Evolutionary conservation across 1,140 invertebrate species (phyloP), one percentile per base, ranked within the genome.

Genomic region (Drosophila watanabei): DNA sequence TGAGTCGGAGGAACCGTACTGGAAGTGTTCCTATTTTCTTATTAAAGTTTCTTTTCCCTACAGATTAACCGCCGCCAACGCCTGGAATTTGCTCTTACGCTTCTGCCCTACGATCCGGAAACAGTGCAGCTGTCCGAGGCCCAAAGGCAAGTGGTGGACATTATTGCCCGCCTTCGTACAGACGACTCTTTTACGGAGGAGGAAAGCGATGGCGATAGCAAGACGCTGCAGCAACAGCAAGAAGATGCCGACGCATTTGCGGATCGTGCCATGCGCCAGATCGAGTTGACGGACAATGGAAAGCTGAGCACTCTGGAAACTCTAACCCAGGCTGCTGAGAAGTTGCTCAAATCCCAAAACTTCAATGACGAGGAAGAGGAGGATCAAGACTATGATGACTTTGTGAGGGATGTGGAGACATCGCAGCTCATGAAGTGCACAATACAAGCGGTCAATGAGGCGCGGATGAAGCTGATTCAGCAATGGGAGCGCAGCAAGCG

Each of bases 401-500:
- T 48, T 32, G 41, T 58, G 13, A 16, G 61, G 10, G 71, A 77
- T 41, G 76, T 52, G 35, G 81, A 85, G 16, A 32, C 18, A 9
- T 56, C 63, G 1, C 48, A 69, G 16, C 58, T 86, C 6, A 56
- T 87, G 63, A 49, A 63, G 43, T 75, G 64, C 48, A 71, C 39
- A 32, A 82, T 90, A 5, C 24, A 70, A 20, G 68, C 75, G 2
- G 11, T 85, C 1, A 89, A 91, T n/a, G 79, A 82, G 9, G 64
- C 72, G 7, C 73, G 66, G 2, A 5, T 91, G 1, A 64, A 80
- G 43, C 43, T 80, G 10, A 46, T 91, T 5, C 61, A 68, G 48
- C 62, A 65, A 10, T 91, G 88, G 88, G 89, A 91, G 54, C 58
- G 51, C 10, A 68, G 56, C 59, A 91, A 92, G 39, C 79, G 81